Evolutionary conservation across 2,113 vertebrate genomes (phyloP).

Genomic region (Sapajus apella): DNA sequence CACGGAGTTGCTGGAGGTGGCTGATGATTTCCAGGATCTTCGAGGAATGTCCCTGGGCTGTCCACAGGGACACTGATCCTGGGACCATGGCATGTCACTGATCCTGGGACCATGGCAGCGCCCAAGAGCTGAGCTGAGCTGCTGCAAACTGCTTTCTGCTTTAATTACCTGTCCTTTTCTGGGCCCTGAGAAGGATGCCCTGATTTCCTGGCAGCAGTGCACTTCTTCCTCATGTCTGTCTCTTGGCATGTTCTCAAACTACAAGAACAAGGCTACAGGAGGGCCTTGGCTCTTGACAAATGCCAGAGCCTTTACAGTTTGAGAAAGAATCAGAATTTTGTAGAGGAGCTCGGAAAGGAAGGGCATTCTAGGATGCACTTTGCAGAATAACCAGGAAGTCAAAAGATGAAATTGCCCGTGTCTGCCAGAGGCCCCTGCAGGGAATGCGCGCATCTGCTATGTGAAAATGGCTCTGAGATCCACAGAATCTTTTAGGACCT

Average conservation of each 20-base stretch:
- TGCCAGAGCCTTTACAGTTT: neutral
- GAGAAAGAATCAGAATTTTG: neutral
- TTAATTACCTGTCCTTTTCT: neutral
- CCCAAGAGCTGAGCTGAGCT: neutral
- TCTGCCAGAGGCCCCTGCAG: neutral
- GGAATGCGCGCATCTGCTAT: neutral
- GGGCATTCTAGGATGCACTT: neutral
- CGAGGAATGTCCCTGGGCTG: neutral
- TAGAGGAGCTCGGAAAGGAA: neutral
- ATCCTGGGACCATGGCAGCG: no score
- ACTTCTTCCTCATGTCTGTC: neutral
- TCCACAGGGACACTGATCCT: no score
- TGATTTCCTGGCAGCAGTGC: neutral
- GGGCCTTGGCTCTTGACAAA: neutral
- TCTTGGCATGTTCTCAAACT: neutral
- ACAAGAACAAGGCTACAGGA: neutral
- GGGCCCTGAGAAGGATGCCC: neutral
- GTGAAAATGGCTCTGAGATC: neutral
- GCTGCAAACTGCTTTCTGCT: neutral
- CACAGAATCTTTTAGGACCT: neutral
- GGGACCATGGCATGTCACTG: no score
- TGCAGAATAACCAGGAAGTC: neutral
- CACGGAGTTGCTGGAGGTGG: rapidly evolving
- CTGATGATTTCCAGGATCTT: neutral
- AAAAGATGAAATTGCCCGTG: neutral